These are phyloP conservation scores for Muscicapa comitata DNA, from an alignment of 2,797 vertebrate species.

Conservation along the genomic window DNA sequence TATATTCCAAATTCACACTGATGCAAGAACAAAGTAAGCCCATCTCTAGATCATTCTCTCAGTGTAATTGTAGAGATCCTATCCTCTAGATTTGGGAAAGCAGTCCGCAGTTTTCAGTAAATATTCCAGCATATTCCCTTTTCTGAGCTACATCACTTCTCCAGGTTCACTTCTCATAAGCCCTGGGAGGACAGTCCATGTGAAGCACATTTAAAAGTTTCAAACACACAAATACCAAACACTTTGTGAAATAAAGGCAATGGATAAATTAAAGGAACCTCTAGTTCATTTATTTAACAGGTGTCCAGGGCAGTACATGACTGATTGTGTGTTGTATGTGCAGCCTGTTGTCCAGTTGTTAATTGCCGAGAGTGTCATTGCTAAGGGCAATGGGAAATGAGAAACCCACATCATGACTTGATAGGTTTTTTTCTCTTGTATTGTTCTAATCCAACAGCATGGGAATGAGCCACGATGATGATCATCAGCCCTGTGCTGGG, in stretches of 20 bases:
- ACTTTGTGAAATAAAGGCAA: neutral
- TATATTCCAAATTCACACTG: neutral
- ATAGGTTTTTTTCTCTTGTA: neutral
- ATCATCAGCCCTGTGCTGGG: constrained; percentile 86
- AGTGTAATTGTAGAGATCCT: neutral
- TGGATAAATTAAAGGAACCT: neutral
- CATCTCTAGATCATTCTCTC: neutral
- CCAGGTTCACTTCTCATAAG: neutral
- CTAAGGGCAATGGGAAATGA: neutral
- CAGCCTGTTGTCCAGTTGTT: neutral
- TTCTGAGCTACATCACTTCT: neutral
- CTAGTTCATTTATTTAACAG: neutral
- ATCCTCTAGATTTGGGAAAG: neutral
- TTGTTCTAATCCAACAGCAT: constrained; percentile 76
- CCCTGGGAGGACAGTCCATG: neutral
- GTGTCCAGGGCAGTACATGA: neutral
- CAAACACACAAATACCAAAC: neutral
- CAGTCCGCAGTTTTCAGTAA: neutral
- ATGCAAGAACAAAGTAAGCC: neutral
- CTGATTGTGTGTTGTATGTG: neutral
- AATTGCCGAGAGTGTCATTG: neutral
- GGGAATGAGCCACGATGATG: constrained; percentile 96
- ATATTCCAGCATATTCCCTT: neutral
- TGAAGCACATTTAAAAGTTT: neutral
- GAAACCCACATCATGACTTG: neutral